Percentiles rank a stretch among this genome's conserved stretches.
These are phyloP conservation scores for Bolborhynchus lineola DNA, from an alignment of 2,113 vertebrate genomes.

Conservation along the genomic window DNA sequence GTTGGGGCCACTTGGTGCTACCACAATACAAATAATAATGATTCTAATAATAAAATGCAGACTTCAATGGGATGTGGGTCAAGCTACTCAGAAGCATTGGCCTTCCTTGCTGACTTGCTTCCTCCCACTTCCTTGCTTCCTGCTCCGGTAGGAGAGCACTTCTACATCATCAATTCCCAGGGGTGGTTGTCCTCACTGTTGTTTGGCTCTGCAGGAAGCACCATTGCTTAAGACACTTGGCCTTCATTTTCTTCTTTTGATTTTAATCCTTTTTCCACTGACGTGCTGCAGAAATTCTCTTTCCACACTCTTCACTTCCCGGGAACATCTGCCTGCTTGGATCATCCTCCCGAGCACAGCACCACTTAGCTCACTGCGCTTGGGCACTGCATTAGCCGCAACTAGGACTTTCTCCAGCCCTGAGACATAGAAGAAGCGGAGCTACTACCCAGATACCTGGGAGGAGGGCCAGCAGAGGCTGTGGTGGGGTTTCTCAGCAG, in stretches of 20 bases:
- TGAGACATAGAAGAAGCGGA: neutral
- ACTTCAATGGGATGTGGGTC: slow-evolving; percentile 48
- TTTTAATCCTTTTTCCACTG: neutral
- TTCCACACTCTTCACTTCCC: slow-evolving; percentile 36
- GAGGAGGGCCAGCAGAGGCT: neutral
- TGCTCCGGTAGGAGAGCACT: neutral
- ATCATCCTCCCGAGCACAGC: fast-evolving
- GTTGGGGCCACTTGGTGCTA: slow-evolving; percentile 36
- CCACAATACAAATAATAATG: slow-evolving; percentile 48
- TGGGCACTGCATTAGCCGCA: fast-evolving
- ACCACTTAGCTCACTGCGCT: neutral
- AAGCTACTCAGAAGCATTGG: neutral
- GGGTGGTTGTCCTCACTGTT: slow-evolving; percentile 39
- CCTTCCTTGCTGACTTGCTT: slow-evolving; percentile 49
- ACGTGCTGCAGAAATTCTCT: neutral
- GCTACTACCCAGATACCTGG: neutral
- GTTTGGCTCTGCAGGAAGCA: slow-evolving; percentile 58
- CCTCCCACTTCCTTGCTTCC: slow-evolving; percentile 56
- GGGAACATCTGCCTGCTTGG: neutral
- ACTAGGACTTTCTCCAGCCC: neutral
- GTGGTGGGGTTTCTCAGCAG: neutral
- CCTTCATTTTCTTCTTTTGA: neutral
- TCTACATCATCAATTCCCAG: slow-evolving; percentile 55
- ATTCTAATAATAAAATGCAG: slow-evolving; percentile 60
- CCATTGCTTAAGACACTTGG: slow-evolving; percentile 48